Conservation (phyloP, 2,888 invertebrate species). For the Choristoneura rosaceana region DNA sequence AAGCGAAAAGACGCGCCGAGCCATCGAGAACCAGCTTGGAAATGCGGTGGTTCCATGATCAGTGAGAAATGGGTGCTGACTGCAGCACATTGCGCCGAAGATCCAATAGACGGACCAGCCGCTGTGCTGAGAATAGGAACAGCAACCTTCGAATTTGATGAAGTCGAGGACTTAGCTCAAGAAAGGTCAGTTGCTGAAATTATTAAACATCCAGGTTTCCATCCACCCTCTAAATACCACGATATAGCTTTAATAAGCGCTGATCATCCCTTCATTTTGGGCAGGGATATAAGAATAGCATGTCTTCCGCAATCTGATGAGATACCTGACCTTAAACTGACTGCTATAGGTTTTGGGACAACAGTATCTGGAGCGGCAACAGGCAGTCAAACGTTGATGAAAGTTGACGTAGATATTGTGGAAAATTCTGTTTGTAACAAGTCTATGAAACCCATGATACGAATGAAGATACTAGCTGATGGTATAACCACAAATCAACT, state of each 20-base stretch:
- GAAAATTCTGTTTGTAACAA: conserved; percentile 65
- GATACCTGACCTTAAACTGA: conserved; percentile 64
- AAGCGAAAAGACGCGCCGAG: conserved; percentile 44
- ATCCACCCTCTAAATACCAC: conserved; percentile 84
- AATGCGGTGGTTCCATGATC: conserved; percentile 78
- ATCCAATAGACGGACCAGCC: conserved; percentile 77
- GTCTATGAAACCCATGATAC: conserved; percentile 72
- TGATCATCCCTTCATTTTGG: conserved; percentile 75
- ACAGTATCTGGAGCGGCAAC: conserved; percentile 70
- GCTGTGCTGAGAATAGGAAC: conserved; percentile 83
- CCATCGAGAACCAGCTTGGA: conserved; percentile 61
- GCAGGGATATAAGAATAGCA: conserved; percentile 85
- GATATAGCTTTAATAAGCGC: conserved; percentile 88
- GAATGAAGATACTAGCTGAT: conserved; percentile 61
- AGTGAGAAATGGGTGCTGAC: conserved; percentile 75
- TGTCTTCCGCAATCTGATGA: conserved; percentile 79
- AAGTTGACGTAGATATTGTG: conserved; percentile 75
- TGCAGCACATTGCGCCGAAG: conserved; percentile 77
- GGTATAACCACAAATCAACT: conserved; percentile 73
- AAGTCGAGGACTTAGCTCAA: conserved; percentile 80
- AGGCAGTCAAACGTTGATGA: conserved; percentile 80
- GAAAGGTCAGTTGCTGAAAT: conserved; percentile 75
- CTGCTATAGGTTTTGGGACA: conserved; percentile 88
- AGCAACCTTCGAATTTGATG: conserved; percentile 80
- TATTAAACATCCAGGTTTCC: conserved; percentile 84